These are phyloP conservation scores for Choloepus didactylus DNA, from an alignment of 2,797 vertebrate species.

Conservation along the genomic window DNA sequence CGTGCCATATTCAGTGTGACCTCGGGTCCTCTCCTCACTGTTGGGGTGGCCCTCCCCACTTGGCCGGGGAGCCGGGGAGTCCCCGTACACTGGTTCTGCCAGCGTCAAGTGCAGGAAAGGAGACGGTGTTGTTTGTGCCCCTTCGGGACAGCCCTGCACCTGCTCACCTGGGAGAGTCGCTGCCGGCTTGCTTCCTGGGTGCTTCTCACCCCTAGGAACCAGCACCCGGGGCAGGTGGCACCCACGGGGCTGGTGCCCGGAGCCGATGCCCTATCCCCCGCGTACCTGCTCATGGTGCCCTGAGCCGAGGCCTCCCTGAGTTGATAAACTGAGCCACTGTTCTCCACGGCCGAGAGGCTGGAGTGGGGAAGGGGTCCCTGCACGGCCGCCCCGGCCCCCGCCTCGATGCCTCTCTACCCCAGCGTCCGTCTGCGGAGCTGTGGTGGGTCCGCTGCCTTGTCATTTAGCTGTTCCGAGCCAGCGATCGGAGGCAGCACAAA, in stretches of 20 bases:
- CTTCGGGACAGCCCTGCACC: background rate
- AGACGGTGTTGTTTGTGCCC: background rate
- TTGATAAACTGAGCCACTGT: background rate
- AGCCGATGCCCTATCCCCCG: rapidly evolving
- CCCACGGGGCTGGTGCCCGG: background rate
- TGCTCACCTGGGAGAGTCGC: background rate
- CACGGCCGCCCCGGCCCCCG: background rate
- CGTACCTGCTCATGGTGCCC: rapidly evolving
- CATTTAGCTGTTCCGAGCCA: constrained; percentile 86
- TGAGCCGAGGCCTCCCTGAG: background rate
- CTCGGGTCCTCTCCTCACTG: background rate
- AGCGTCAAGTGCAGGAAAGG: background rate
- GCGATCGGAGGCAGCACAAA: constrained; percentile 84
- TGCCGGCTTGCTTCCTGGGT: too few relatives aligned
- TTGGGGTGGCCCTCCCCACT: background rate
- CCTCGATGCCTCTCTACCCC: background rate
- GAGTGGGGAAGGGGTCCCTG: background rate
- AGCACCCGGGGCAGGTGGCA: too few relatives aligned
- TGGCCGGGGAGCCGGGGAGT: constrained; percentile 10
- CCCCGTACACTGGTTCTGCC: background rate
- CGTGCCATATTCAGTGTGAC: constrained; percentile 48
- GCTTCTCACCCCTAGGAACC: too few relatives aligned
- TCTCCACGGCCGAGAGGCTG: background rate
- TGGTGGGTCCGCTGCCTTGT: constrained; percentile 81
- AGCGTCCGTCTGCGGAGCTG: constrained; percentile 57